Conservation (phyloP, 2,888 invertebrate genomes). For the Drosophila gaucha region DNA sequence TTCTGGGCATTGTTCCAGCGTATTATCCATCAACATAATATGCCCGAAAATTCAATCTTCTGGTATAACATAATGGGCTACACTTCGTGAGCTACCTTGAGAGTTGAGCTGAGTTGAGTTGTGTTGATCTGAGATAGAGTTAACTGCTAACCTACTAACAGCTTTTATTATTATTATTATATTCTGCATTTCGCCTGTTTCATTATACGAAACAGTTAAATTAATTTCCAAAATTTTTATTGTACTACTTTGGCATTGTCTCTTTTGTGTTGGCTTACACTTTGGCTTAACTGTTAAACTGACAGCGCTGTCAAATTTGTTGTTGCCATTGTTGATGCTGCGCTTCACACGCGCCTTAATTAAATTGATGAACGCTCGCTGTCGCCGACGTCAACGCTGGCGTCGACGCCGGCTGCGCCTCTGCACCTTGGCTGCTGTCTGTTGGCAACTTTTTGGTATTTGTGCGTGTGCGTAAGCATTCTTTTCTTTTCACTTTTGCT, state of each 20-base stretch:
- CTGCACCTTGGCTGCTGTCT: background rate
- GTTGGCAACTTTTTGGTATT: slow-evolving; percentile 25
- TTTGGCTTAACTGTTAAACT: slow-evolving; percentile 46
- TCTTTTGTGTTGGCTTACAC: slow-evolving; percentile 28
- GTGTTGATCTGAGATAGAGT: background rate
- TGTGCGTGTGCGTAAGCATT: slow-evolving; percentile 66
- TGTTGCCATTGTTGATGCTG: slow-evolving; percentile 42
- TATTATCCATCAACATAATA: background rate
- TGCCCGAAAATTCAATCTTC: slow-evolving; percentile 2
- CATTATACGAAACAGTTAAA: slow-evolving; percentile 27
- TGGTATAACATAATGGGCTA: background rate
- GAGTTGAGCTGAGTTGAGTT: background rate
- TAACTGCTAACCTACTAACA: slow-evolving; percentile 8
- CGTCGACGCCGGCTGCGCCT: background rate
- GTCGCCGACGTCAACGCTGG: background rate
- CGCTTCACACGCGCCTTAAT: slow-evolving; percentile 65
- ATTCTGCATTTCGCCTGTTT: slow-evolving; percentile 7
- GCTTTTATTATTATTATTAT: slow-evolving; percentile 4
- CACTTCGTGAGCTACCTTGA: too few species aligned
- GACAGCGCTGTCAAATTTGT: slow-evolving; percentile 55
- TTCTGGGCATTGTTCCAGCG: slow-evolving; percentile 1
- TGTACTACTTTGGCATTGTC: slow-evolving; percentile 29
- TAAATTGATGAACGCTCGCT: slow-evolving; percentile 50
- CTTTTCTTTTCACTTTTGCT: slow-evolving; percentile 73
- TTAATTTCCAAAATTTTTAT: slow-evolving; percentile 24